Percentiles rank a stretch among this genome's conserved stretches.
These are phyloP conservation scores for Bovichtus diacanthus DNA, from an alignment of 2,797 vertebrate species.

Conservation along the genomic window DNA sequence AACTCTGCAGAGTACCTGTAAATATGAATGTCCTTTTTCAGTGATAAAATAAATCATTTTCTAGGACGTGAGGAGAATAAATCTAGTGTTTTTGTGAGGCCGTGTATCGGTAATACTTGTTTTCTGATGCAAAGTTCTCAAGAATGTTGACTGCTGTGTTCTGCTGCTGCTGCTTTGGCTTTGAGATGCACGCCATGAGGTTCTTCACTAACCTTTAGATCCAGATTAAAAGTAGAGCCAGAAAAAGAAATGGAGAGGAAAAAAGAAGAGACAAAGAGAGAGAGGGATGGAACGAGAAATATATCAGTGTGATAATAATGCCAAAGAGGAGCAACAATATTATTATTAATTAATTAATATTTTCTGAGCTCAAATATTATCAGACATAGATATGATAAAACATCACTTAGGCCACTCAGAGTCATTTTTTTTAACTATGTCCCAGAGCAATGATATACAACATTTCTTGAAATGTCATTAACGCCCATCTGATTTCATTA, in stretches of 20 bases:
- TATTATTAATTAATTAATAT: background rate
- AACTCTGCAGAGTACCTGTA: slow-evolving; percentile 17
- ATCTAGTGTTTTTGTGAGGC: background rate
- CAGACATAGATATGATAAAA: slow-evolving; percentile 22
- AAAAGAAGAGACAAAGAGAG: background rate
- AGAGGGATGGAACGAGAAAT: background rate
- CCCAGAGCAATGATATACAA: slow-evolving; percentile 11
- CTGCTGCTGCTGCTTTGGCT: slow-evolving; percentile 70
- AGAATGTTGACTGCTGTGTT: slow-evolving; percentile 82
- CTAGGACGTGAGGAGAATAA: slow-evolving; percentile 1
- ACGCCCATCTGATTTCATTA: slow-evolving; percentile 5
- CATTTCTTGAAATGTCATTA: slow-evolving; percentile 25
- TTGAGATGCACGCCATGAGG: slow-evolving; percentile 82
- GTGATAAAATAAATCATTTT: slow-evolving; percentile 28
- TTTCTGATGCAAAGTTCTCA: slow-evolving; percentile 82
- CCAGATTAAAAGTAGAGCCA: slow-evolving; percentile 17
- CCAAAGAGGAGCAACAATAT: background rate
- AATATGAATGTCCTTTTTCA: slow-evolving; percentile 8
- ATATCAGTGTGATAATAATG: slow-evolving; percentile 3
- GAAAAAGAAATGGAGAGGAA: background rate
- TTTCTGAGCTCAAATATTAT: slow-evolving; percentile 28
- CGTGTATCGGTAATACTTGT: slow-evolving; percentile 82
- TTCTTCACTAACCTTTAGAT: slow-evolving; percentile 86
- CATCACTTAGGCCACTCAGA: background rate
- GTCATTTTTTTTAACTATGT: slow-evolving; percentile 11